These are phyloP conservation scores for Rhagologus leucostigma DNA, from an alignment of 2,113 vertebrate species.

Conservation along the genomic window DNA sequence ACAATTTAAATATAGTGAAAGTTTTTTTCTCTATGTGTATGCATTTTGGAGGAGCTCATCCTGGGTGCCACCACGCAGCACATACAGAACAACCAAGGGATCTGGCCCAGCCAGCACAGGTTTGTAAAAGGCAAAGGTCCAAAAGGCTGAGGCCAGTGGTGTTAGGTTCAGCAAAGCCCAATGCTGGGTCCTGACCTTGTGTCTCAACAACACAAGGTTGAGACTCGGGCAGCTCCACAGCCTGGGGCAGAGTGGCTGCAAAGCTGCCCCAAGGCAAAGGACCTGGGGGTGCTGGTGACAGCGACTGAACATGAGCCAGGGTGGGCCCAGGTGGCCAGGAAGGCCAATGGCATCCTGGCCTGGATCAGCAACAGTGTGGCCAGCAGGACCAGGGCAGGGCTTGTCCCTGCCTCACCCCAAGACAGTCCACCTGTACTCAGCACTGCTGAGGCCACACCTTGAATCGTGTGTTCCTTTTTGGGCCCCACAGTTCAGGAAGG, in stretches of 20 bases:
- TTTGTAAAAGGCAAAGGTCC: not conserved
- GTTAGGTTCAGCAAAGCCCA: not conserved
- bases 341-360: not conserved
- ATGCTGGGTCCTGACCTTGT: not conserved
- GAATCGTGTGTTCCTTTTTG: rapidly evolving
- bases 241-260: not conserved
- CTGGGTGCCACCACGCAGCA: not conserved
- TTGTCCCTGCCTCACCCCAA: too few species aligned
- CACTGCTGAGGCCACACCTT: rapidly evolving
- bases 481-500: rapidly evolving
- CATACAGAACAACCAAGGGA: not conserved
- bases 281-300: not conserved
- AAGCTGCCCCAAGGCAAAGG: not conserved
- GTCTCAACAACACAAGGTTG: not conserved
- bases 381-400: not conserved
- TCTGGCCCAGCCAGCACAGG: not conserved
- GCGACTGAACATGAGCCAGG: not conserved
- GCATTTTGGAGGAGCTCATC: not conserved
- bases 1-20: not conserved
- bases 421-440: rapidly evolving
- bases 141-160: rapidly evolving
- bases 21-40: not conserved
- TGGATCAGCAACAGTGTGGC: not conserved
- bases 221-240: not conserved
- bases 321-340: not conserved